Conservation (phyloP, 2,888 invertebrate genomes). For the Agriotes lineatus region DNA sequence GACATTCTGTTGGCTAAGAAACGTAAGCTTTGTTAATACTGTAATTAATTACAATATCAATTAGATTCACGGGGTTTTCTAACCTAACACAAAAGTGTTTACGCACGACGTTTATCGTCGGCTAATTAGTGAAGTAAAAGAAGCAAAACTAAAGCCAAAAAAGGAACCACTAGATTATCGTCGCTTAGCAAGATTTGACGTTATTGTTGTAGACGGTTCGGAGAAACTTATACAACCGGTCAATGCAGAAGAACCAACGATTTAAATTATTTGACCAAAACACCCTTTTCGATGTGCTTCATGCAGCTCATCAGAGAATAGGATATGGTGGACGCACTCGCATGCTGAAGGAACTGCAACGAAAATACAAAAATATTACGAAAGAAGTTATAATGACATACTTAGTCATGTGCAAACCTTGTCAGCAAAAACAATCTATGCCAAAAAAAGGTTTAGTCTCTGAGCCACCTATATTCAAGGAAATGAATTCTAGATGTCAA, state of each 20-base stretch:
- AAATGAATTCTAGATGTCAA: neutral
- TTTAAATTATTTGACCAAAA: neutral
- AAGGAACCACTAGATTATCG: neutral
- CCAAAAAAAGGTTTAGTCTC: neutral
- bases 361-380: neutral
- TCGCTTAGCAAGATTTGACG: neutral
- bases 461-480: neutral
- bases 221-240: conserved; percentile 3
- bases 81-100: neutral
- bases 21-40: neutral
- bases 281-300: neutral
- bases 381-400: neutral
- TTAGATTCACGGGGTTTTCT: neutral
- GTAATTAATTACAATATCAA: neutral
- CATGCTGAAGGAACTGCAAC: conserved; percentile 3
- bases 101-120: neutral
- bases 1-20: neutral
- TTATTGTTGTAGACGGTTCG: conserved; percentile 1
- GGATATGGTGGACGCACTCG: conserved; percentile 3
- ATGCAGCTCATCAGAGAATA: neutral
- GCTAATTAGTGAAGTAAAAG: neutral
- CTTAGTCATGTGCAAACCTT: neutral
- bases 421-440: neutral
- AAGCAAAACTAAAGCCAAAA: neutral
- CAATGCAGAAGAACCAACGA: neutral